Percentiles rank a stretch among this genome's conserved stretches.
Conservation (phyloP, 2,888 invertebrate genomes). For the Trissolcus japonicus region DNA sequence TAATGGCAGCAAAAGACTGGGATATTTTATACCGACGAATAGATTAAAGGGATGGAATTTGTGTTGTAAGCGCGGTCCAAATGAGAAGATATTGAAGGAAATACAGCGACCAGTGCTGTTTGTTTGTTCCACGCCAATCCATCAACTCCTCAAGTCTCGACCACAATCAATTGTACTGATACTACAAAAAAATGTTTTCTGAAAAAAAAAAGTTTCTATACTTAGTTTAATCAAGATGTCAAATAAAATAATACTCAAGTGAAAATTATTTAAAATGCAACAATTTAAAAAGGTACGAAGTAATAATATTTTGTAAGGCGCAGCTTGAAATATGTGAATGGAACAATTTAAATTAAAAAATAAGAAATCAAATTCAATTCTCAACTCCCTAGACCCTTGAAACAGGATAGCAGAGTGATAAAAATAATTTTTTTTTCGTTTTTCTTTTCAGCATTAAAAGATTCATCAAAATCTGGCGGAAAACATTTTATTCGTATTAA, state of each 20-base stretch:
- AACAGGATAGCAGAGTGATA: no score
- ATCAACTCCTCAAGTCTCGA: slow-evolving; percentile 25
- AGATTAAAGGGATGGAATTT: slow-evolving; percentile 43
- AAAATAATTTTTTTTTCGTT: no score
- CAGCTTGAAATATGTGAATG: background rate
- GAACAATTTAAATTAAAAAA: no score
- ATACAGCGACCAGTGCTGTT: slow-evolving; percentile 6
- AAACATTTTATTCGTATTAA: background rate
- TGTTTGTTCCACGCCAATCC: slow-evolving; percentile 42
- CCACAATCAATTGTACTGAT: slow-evolving; percentile 29
- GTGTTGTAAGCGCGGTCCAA: slow-evolving; percentile 18
- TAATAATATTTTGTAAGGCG: background rate
- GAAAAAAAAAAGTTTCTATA: background rate
- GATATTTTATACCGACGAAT: slow-evolving; percentile 23
- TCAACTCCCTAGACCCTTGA: no score
- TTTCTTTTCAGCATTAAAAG: background rate
- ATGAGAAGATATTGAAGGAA: slow-evolving; percentile 34
- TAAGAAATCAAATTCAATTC: no score
- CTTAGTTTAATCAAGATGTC: slow-evolving; percentile 4
- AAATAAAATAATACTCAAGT: background rate
- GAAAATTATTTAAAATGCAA: background rate
- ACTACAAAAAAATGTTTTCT: background rate
- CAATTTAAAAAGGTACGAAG: background rate
- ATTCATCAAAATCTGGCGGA: background rate
- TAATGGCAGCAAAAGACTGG: slow-evolving; percentile 24